Evolutionary conservation across 1,140 invertebrate species (phyloP).

Genomic region (Orchestia grillus): DNA sequence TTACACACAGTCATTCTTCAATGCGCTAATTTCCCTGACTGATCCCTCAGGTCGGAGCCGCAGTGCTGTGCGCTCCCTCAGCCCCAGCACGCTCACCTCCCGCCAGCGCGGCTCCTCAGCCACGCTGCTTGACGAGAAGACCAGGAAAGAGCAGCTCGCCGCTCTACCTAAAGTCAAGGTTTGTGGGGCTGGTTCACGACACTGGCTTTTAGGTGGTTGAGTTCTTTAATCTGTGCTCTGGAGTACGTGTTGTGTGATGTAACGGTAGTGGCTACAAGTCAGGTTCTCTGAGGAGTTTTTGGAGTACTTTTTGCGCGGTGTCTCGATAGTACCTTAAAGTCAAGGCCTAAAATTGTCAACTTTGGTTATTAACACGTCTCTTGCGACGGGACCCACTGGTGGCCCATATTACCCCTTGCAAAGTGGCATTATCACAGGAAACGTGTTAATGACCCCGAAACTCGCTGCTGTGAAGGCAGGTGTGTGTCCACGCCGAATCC

Average conservation of each 20-base stretch:
- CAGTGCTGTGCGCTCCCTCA: background rate
- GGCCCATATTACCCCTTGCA: no score
- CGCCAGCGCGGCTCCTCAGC: constrained; percentile 34
- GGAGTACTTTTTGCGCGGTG: background rate
- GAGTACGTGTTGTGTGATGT: no score
- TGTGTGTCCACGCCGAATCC: background rate
- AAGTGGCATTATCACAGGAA: no score
- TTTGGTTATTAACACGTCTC: no score
- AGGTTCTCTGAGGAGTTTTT: no score
- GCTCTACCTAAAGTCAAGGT: constrained; percentile 67
- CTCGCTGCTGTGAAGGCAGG: background rate
- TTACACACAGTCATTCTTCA: background rate
- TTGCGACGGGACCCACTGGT: no score
- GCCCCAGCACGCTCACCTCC: background rate
- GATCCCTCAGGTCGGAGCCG: background rate
- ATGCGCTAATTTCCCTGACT: background rate
- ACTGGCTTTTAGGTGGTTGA: no score
- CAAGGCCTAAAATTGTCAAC: background rate
- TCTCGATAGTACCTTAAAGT: background rate
- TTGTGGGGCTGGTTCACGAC: background rate
- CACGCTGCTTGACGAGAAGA: constrained; percentile 5
- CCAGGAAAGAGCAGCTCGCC: constrained; percentile 45
- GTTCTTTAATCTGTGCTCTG: no score
- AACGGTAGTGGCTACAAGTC: no score
- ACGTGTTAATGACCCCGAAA: no score